These are phyloP conservation scores for Canis aureus DNA, from an alignment of 2,113 vertebrate genomes.

Conservation along the genomic window DNA sequence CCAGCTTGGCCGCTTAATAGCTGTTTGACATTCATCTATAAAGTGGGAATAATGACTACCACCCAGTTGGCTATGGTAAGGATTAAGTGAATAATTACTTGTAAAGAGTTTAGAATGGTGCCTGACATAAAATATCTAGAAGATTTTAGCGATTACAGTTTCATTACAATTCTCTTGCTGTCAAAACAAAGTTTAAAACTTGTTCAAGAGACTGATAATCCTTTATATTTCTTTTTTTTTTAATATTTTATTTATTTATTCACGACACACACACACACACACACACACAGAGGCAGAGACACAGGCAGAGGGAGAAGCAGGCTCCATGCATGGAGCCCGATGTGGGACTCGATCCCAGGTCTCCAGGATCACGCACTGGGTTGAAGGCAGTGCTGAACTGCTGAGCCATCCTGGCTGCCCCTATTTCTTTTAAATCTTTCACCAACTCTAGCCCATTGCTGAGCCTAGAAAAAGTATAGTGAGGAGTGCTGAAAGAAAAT, in stretches of 20 bases:
- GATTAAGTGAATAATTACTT: not conserved
- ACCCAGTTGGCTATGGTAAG: not conserved
- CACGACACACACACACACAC: no score
- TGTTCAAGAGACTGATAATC: not conserved
- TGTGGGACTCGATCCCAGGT: no score
- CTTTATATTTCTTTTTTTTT: not conserved
- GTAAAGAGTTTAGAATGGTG: not conserved
- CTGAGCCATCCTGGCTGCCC: no score
- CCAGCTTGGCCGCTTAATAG: not conserved
- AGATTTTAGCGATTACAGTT: not conserved
- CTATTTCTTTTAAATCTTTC: not conserved
- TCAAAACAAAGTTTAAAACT: not conserved
- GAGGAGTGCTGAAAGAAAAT: not conserved
- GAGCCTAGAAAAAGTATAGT: not conserved
- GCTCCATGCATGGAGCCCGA: no score
- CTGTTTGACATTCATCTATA: not conserved
- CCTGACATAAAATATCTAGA: not conserved
- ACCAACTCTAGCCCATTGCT: not conserved
- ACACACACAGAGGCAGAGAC: no score
- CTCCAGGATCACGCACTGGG: no score
- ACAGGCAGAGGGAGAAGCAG: no score
- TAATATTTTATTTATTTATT: no score
- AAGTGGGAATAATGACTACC: not conserved
- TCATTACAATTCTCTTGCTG: not conserved
- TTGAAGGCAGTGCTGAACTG: no score